phyloP scores from a whole-genome alignment of 2,888 invertebrate genomes.

The Myopa tessellatipennis region DNA sequence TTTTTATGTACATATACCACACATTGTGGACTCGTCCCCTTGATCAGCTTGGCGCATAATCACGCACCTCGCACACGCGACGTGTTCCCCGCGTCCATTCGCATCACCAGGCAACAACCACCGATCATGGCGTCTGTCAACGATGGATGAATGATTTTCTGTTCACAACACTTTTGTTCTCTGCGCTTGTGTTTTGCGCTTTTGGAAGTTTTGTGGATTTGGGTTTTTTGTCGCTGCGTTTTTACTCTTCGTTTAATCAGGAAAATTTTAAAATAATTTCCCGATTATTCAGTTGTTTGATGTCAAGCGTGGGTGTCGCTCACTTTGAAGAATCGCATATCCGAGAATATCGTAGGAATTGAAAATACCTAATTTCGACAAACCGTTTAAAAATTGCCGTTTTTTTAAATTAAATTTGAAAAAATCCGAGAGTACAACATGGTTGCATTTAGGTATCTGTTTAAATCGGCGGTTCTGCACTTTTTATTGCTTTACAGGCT shows the following conservation, averaged over 20 bases:
- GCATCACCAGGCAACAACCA: conserved; percentile 1
- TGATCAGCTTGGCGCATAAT: no score
- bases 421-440: no score
- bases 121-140: conserved; percentile 7
- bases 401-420: no score
- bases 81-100: background rate
- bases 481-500: background rate
- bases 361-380: no score
- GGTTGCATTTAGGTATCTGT: background rate
- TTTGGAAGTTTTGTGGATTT: conserved; percentile 13
- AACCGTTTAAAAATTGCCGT: no score
- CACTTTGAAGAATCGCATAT: background rate
- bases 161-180: background rate
- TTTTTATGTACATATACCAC: no score
- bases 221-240: background rate
- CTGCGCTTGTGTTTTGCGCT: background rate
- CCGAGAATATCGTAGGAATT: no score
- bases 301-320: background rate
- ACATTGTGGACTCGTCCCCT: no score
- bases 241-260: background rate
- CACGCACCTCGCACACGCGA: background rate
- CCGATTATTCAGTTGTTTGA: conserved; percentile 24
- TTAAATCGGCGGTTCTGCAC: background rate
- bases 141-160: conserved; percentile 32
- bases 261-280: conserved; percentile 19